phyloP scores from a whole-genome alignment of 2,797 vertebrate species.

The Dermochelys coriacea region DNA sequence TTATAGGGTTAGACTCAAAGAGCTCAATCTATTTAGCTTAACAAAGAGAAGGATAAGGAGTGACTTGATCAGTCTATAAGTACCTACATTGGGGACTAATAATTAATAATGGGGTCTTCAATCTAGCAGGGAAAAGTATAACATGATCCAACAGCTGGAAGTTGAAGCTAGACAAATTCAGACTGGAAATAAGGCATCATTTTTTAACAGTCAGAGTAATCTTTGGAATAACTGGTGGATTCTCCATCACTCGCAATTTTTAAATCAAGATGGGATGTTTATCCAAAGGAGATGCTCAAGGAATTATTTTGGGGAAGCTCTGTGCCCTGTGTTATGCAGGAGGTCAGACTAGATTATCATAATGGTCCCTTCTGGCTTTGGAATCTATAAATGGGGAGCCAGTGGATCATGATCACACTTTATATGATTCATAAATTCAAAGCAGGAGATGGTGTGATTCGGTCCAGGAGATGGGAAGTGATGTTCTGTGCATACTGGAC shows the following conservation, averaged over 20 bases:
- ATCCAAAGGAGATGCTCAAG: neutral
- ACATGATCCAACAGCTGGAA: neutral
- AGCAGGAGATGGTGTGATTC: neutral
- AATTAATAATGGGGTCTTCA: neutral
- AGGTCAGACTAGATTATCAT: neutral
- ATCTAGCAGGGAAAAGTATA: neutral
- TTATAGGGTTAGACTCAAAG: neutral
- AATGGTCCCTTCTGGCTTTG: neutral
- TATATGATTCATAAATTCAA: neutral
- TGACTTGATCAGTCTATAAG: neutral
- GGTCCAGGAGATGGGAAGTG: neutral
- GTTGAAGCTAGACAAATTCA: neutral
- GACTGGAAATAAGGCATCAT: neutral
- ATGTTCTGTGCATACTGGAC: neutral
- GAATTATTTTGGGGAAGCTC: neutral
- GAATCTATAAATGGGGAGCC: neutral
- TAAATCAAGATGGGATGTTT: neutral
- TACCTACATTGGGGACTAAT: neutral
- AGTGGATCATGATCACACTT: neutral
- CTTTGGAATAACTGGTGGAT: neutral
- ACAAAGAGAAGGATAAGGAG: neutral
- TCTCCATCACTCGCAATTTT: neutral
- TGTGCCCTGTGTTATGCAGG: neutral
- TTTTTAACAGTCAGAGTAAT: neutral
- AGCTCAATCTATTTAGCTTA: neutral